phyloP scores from a whole-genome alignment of 2,888 invertebrate genomes.

The Chymomyza procnemis region DNA sequence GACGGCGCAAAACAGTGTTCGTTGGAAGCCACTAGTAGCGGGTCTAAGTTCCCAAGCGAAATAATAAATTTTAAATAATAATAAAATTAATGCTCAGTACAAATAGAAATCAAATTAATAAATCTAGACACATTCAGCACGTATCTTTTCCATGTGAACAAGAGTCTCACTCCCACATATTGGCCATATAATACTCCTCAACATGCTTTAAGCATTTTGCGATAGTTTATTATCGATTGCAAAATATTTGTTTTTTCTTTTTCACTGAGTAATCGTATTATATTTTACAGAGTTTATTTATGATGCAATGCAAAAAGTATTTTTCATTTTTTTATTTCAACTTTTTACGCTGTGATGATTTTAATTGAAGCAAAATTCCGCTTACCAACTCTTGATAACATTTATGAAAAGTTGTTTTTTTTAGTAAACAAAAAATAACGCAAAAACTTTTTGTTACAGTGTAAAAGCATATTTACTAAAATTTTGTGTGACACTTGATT shows the following conservation, averaged over 20 bases:
- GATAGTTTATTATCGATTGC: not conserved
- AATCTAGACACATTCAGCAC: too few relatives aligned
- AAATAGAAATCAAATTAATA: too few relatives aligned
- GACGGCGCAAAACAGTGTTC: too few relatives aligned
- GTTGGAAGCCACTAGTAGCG: too few relatives aligned
- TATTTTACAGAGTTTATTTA: not conserved
- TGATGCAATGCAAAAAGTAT: slow-evolving; percentile 11
- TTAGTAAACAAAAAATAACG: not conserved
- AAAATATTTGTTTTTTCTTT: not conserved
- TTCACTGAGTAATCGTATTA: slow-evolving; percentile 15
- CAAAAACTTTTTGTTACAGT: too few relatives aligned
- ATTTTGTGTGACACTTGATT: not conserved
- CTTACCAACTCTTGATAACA: not conserved
- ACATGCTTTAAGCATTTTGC: too few relatives aligned
- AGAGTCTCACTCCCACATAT: too few relatives aligned
- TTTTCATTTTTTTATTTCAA: slow-evolving; percentile 23
- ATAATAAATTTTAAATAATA: too few relatives aligned
- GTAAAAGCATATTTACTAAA: not conserved
- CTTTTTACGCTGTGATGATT: not conserved
- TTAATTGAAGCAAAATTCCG: slow-evolving; percentile 9
- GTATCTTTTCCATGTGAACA: too few relatives aligned
- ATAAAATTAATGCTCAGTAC: too few relatives aligned
- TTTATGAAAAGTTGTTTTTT: not conserved
- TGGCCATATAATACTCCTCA: too few relatives aligned
- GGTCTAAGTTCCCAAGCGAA: too few relatives aligned